These are phyloP conservation scores for Aix galericulata DNA, from an alignment of 2,113 vertebrate genomes.

Conservation along the genomic window DNA sequence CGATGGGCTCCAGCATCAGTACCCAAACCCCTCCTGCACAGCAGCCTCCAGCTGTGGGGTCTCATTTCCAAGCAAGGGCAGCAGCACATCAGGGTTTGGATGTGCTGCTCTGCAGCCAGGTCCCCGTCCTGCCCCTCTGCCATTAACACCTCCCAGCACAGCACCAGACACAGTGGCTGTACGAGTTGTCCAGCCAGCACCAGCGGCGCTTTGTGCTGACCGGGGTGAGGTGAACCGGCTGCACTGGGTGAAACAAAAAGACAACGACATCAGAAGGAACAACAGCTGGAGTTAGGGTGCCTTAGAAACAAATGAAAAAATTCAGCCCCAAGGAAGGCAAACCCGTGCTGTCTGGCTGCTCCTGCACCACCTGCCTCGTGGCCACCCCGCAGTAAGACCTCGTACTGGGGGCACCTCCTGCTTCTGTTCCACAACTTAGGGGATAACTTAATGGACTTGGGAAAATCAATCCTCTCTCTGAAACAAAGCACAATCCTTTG, in stretches of 20 bases:
- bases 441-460: neutral
- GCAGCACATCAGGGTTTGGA: no score
- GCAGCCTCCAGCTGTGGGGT: no score
- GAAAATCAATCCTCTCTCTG: neutral
- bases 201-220: fast-evolving
- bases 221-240: neutral
- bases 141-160: neutral
- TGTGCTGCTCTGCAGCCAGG: neutral
- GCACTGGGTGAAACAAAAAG: neutral
- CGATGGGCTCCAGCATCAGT: no score
- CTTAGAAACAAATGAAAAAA: neutral
- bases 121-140: neutral
- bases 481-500: neutral
- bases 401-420: neutral
- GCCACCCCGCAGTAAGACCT: neutral
- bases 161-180: neutral
- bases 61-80: no score
- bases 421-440: neutral
- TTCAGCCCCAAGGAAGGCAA: neutral
- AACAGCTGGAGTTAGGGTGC: neutral
- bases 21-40: no score
- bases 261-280: neutral
- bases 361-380: neutral
- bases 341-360: neutral
- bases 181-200: fast-evolving